These are phyloP conservation scores for Intellagama lesueurii DNA, from an alignment of 2,797 vertebrate genomes.

Conservation along the genomic window DNA sequence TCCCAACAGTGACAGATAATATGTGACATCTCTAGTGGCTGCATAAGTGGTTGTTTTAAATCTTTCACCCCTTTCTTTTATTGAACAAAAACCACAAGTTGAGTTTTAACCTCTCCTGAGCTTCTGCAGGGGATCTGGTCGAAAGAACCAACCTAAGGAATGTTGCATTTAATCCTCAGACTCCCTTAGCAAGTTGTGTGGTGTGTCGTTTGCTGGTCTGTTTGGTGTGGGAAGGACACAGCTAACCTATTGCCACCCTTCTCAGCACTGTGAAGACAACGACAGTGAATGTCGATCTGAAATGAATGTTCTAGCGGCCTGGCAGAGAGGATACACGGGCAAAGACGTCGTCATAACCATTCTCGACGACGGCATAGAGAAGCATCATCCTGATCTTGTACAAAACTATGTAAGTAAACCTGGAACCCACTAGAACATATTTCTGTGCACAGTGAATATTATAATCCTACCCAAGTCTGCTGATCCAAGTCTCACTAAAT, in stretches of 20 bases:
- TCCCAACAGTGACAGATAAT: not conserved
- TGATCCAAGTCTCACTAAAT: no score
- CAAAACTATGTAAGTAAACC: conserved; percentile 80
- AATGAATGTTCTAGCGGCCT: conserved; percentile 83
- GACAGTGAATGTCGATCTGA: conserved; percentile 80
- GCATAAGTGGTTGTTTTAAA: not conserved
- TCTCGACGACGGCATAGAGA: conserved; percentile 83
- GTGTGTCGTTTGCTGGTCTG: not conserved
- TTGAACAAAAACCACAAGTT: not conserved
- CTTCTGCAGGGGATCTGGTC: not conserved
- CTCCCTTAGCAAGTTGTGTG: not conserved
- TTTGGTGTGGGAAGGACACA: not conserved
- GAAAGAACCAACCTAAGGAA: no score
- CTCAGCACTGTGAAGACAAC: conserved; percentile 78
- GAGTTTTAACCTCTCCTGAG: not conserved
- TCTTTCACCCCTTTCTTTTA: not conserved
- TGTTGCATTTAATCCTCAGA: not conserved
- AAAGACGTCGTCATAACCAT: conserved; percentile 83
- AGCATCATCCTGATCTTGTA: conserved; percentile 81
- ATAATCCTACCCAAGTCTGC: no score
- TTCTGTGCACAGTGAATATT: no score
- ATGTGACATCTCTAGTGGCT: not conserved
- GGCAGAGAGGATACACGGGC: conserved; percentile 83
- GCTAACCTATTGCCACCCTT: conserved; percentile 9
- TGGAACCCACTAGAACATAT: no score